Evolutionary conservation across 2,797 vertebrate species (phyloP).

Genomic region (Muraenolepis orangiensis): DNA sequence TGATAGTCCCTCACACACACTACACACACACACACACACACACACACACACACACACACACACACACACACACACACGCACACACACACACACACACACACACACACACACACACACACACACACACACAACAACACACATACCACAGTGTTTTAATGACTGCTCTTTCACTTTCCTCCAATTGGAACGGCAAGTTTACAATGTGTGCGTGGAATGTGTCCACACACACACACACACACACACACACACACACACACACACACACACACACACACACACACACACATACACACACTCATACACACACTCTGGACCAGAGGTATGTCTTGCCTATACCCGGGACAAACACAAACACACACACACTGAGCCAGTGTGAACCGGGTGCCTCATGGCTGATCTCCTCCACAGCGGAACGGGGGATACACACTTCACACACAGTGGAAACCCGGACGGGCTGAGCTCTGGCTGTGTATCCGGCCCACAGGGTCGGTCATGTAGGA

Average conservation of each 20-base stretch:
- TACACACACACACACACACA: slow-evolving; percentile 13
- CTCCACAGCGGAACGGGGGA: neutral
- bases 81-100: too few species aligned
- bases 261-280: slow-evolving; percentile 7
- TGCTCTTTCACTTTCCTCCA: too few species aligned
- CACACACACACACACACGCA: slow-evolving; percentile 5
- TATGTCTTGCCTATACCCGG: too few species aligned
- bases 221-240: slow-evolving; percentile 13
- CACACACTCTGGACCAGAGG: slow-evolving; percentile 10
- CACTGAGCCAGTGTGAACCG: neutral
- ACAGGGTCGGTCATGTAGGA: neutral
- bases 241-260: neutral
- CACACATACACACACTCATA: neutral
- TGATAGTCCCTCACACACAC: too few species aligned
- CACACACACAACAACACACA: neutral
- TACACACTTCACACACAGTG: neutral
- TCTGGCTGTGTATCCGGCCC: neutral
- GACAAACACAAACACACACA: too few species aligned
- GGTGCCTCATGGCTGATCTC: too few species aligned
- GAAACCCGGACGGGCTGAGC: neutral
- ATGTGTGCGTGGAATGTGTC: slow-evolving; percentile 85
- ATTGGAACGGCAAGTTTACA: too few species aligned
- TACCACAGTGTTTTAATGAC: too few species aligned
- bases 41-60: neutral
- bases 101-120: slow-evolving; percentile 22